phyloP scores from a whole-genome alignment of 1,140 invertebrate species.

The Venustaconcha ellipsiformis region DNA sequence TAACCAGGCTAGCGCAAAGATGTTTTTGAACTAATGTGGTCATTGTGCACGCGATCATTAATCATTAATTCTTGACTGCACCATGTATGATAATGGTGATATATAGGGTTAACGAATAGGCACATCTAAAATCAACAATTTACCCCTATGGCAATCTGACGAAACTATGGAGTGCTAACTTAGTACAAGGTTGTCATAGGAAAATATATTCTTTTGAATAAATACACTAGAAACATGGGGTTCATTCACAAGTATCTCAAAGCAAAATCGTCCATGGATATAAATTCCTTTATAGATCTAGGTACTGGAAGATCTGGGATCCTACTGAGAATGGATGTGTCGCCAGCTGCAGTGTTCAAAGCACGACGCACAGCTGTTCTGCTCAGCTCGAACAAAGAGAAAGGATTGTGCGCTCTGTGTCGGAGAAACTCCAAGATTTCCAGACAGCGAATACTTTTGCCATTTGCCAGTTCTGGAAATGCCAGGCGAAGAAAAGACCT shows the following conservation, averaged over 20 bases:
- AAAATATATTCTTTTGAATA: too few species aligned
- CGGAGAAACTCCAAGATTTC: constrained; percentile 51
- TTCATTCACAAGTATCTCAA: constrained; percentile 9
- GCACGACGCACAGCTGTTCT: constrained; percentile 46
- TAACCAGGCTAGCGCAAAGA: too few species aligned
- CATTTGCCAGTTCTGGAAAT: constrained; percentile 40
- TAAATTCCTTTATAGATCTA: constrained; percentile 38
- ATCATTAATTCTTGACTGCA: too few species aligned
- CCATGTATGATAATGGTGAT: too few species aligned
- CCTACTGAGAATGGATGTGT: constrained; percentile 47
- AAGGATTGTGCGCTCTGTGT: constrained; percentile 34
- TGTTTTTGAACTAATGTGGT: too few species aligned
- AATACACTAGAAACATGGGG: too few species aligned
- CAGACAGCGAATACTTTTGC: constrained; percentile 33
- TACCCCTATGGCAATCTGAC: too few species aligned
- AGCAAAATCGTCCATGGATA: constrained; percentile 42
- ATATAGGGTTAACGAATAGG: too few species aligned
- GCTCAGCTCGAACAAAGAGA: constrained; percentile 46
- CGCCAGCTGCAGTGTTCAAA: constrained; percentile 45
- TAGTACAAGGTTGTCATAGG: too few species aligned
- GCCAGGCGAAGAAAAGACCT: constrained; percentile 50
- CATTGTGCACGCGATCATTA: too few species aligned
- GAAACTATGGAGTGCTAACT: too few species aligned
- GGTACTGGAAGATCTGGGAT: constrained; percentile 50
- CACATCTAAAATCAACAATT: too few species aligned